A percentile compares a stretch with the other conserved stretches of the same genome.
Evolutionary conservation across 2,888 invertebrate species (phyloP).

Genomic region (Esperia sulphurella): DNA sequence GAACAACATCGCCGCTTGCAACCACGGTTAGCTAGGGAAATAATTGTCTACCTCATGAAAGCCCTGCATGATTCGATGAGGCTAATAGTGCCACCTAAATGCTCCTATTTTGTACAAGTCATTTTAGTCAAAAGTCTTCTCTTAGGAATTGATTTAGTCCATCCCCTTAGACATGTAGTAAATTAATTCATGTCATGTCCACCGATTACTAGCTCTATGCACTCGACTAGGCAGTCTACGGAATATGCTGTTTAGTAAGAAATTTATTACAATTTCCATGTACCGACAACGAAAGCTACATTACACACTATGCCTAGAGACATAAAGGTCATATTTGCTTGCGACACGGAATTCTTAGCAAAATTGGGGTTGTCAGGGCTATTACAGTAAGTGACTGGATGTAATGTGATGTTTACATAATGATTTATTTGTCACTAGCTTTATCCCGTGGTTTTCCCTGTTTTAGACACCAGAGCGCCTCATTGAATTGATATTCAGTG

Average conservation of each 20-base stretch:
- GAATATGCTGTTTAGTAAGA: slow-evolving; percentile 43
- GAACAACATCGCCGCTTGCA: too few relatives aligned
- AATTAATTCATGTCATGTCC: background rate
- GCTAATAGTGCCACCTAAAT: too few relatives aligned
- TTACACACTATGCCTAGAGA: background rate
- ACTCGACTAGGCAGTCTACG: slow-evolving; percentile 12
- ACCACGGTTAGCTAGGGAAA: too few relatives aligned
- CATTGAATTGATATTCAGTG: too few relatives aligned
- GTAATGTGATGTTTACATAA: background rate
- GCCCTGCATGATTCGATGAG: too few relatives aligned
- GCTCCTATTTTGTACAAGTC: too few relatives aligned
- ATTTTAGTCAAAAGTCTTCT: too few relatives aligned
- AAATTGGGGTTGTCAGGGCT: slow-evolving; percentile 5
- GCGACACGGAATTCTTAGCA: background rate
- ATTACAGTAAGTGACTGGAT: background rate
- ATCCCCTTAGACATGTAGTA: too few relatives aligned
- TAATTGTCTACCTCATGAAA: too few relatives aligned
- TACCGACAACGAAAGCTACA: background rate
- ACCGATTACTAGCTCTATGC: slow-evolving; percentile 20
- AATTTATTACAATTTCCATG: slow-evolving; percentile 39
- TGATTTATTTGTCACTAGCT: background rate
- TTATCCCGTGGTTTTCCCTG: too few relatives aligned
- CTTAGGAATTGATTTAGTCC: too few relatives aligned
- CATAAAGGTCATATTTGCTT: background rate
- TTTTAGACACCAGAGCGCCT: too few relatives aligned